Evolutionary conservation across 1,140 invertebrate genomes (phyloP).

Genomic region (Olivierus martensii): DNA sequence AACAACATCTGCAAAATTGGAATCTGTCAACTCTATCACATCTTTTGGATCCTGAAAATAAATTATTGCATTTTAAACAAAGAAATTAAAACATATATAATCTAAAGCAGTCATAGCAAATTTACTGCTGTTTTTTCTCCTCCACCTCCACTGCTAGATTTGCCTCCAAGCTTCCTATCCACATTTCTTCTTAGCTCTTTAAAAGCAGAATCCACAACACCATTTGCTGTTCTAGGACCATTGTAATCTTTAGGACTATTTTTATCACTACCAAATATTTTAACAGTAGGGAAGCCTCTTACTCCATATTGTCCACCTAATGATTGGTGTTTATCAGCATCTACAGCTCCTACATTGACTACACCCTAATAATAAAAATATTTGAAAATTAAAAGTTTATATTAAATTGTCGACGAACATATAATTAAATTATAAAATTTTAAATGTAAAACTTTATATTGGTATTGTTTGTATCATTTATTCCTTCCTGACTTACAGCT

Average conservation of each 20-base stretch:
- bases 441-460: no score
- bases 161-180: constrained; percentile 42
- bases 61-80: not conserved
- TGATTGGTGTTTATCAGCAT: constrained; percentile 78
- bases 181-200: constrained; percentile 53
- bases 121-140: constrained; percentile 8
- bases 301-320: constrained; percentile 67
- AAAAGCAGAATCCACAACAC: constrained; percentile 68
- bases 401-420: no score
- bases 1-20: constrained; percentile 84
- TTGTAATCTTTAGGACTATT: constrained; percentile 74
- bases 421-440: no score
- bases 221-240: constrained; percentile 68
- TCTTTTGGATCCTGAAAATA: constrained; percentile 41
- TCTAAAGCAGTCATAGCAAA: no score
- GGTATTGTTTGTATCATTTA: no score
- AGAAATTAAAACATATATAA: no score
- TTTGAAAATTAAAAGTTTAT: not conserved
- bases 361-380: constrained; percentile 52
- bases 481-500: no score
- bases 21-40: constrained; percentile 85
- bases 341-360: constrained; percentile 83
- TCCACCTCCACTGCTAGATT: constrained; percentile 17
- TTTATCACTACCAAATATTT: constrained; percentile 82
- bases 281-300: constrained; percentile 89